Evolutionary conservation across 1,140 invertebrate genomes (phyloP).

Genomic region (Polypedilum pembai): DNA sequence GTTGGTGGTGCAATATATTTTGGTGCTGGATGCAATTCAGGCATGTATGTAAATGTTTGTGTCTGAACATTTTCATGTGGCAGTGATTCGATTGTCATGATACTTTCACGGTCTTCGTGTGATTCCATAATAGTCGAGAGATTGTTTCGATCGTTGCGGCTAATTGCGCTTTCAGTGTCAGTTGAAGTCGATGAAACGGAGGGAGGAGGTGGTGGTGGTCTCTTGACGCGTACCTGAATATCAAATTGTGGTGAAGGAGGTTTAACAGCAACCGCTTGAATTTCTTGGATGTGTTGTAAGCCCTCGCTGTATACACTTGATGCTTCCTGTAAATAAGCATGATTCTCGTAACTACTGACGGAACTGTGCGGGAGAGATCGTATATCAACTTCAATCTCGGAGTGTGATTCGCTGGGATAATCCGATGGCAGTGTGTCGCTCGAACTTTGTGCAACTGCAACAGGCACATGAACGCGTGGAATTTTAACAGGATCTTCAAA

Average conservation of each 20-base stretch:
- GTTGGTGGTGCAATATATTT: slow-evolving; percentile 55
- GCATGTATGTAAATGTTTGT: slow-evolving; percentile 57
- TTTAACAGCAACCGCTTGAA: slow-evolving; percentile 47
- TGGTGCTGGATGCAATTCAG: slow-evolving; percentile 57
- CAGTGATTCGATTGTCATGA: slow-evolving; percentile 52
- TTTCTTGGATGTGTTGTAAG: slow-evolving; percentile 47
- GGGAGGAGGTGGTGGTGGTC: slow-evolving; percentile 57
- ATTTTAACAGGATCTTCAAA: slow-evolving; percentile 75
- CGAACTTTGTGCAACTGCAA: slow-evolving; percentile 56
- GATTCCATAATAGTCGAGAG: slow-evolving; percentile 65
- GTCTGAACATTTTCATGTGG: slow-evolving; percentile 51
- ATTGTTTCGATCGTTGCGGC: slow-evolving; percentile 42
- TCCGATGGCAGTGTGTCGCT: slow-evolving; percentile 78
- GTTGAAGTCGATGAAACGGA: slow-evolving; percentile 58
- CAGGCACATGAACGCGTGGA: slow-evolving; percentile 66
- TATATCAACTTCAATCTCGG: slow-evolving; percentile 65
- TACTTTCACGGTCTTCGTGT: slow-evolving; percentile 51
- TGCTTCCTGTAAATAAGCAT: slow-evolving; percentile 56
- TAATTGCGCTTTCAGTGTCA: slow-evolving; percentile 57
- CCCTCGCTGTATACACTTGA: slow-evolving; percentile 52
- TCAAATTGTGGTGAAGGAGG: slow-evolving; percentile 66
- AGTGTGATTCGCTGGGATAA: slow-evolving; percentile 82
- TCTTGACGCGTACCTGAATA: slow-evolving; percentile 71
- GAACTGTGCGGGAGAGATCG: slow-evolving; percentile 57
- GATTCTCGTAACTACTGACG: slow-evolving; percentile 63